A percentile compares a stretch with the other conserved stretches of the same genome.
Evolutionary conservation across 2,113 vertebrate species (phyloP).

Genomic region (Channa argus): DNA sequence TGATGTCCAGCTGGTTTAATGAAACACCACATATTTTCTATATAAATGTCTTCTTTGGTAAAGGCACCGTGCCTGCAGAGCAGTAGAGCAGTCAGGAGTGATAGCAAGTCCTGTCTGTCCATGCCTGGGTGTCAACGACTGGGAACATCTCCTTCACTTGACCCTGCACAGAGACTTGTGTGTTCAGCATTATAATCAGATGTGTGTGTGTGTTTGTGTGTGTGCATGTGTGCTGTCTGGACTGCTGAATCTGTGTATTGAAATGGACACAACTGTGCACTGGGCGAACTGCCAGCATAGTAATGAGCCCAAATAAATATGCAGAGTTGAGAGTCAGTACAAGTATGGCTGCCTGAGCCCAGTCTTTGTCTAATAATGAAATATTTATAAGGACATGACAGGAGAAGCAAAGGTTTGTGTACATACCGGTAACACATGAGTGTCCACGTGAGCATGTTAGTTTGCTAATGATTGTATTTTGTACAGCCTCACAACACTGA

Average conservation of each 20-base stretch:
- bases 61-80: slow-evolving; percentile 51
- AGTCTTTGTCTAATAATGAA: slow-evolving; percentile 20
- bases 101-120: slow-evolving; percentile 57
- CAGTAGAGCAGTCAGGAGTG: slow-evolving; percentile 50
- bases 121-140: slow-evolving; percentile 48
- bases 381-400: slow-evolving; percentile 6
- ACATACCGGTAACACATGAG: background rate
- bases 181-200: slow-evolving; percentile 76
- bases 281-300: slow-evolving; percentile 51
- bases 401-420: background rate
- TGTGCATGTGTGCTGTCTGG: slow-evolving; percentile 26
- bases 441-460: too few relatives aligned
- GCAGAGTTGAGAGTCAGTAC: slow-evolving; percentile 30
- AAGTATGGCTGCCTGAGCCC: slow-evolving; percentile 18
- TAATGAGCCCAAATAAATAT: slow-evolving; percentile 64
- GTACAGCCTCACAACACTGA: too few relatives aligned
- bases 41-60: slow-evolving; percentile 49
- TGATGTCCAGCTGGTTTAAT: slow-evolving; percentile 34
- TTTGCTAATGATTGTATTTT: too few relatives aligned
- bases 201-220: slow-evolving; percentile 25
- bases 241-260: slow-evolving; percentile 48
- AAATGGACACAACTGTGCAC: slow-evolving; percentile 47
- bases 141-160: slow-evolving; percentile 68
- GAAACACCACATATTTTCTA: slow-evolving; percentile 53
- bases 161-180: slow-evolving; percentile 64